These are phyloP conservation scores for Frankliniella intonsa DNA, from an alignment of 2,888 invertebrate genomes.

Conservation along the genomic window DNA sequence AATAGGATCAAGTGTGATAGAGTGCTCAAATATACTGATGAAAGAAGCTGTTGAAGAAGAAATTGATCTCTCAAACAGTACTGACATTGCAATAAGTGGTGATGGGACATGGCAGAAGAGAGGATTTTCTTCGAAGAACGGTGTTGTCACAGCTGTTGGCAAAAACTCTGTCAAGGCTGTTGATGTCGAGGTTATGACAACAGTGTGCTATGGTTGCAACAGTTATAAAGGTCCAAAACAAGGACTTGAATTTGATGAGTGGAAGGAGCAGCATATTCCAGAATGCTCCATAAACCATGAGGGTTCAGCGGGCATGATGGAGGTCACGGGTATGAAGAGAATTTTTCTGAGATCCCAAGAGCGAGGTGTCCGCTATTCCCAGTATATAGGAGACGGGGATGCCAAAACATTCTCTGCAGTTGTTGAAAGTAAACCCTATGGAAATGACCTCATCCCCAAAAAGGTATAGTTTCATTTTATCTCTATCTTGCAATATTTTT, in stretches of 20 bases:
- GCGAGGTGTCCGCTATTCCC: background rate
- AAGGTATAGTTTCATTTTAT: background rate
- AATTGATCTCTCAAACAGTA: too few species aligned
- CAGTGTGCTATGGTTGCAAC: background rate
- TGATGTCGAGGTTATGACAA: slow-evolving; percentile 28
- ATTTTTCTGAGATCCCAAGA: background rate
- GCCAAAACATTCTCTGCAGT: slow-evolving; percentile 29
- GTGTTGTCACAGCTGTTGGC: slow-evolving; percentile 31
- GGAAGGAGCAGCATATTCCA: too few species aligned
- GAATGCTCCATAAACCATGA: background rate
- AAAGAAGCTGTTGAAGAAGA: too few species aligned
- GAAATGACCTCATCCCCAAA: slow-evolving; percentile 1
- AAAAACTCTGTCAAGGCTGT: slow-evolving; percentile 25
- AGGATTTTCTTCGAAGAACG: slow-evolving; percentile 28
- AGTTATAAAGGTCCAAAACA: background rate
- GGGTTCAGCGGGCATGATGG: slow-evolving; percentile 20
- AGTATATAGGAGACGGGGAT: slow-evolving; percentile 33
- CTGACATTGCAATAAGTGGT: too few species aligned
- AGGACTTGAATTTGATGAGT: too few species aligned
- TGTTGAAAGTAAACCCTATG: slow-evolving; percentile 26
- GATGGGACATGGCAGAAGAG: slow-evolving; percentile 31
- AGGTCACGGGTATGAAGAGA: background rate
- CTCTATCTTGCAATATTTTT: too few species aligned
- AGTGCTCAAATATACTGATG: too few species aligned
- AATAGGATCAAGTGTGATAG: too few species aligned